phyloP scores from a whole-genome alignment of 1,140 invertebrate species.

The Nebria ingens region DNA sequence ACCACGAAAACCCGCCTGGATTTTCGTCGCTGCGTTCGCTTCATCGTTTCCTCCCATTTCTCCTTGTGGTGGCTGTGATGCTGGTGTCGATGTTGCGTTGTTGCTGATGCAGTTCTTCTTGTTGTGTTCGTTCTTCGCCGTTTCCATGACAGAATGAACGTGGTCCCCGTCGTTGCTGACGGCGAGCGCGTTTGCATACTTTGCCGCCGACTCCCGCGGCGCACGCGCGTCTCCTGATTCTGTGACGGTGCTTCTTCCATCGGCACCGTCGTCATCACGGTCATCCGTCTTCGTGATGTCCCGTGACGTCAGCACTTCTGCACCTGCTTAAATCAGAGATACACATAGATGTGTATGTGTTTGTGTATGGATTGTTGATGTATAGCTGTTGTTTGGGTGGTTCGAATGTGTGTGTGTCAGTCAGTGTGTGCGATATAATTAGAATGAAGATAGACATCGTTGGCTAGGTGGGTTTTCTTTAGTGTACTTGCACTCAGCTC shows the following conservation, averaged over 20 bases:
- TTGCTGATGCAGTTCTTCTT: no score
- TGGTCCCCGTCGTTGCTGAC: not conserved
- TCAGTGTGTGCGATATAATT: not conserved
- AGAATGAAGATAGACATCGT: not conserved
- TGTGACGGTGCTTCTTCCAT: no score
- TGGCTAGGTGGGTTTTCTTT: not conserved
- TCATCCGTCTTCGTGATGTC: not conserved
- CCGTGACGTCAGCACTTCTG: conserved; percentile 4
- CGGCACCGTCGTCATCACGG: not conserved
- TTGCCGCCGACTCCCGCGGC: not conserved
- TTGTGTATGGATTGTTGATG: no score
- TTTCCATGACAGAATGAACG: conserved; percentile 3
- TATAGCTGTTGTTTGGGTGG: no score
- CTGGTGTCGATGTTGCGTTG: not conserved
- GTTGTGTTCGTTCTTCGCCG: not conserved
- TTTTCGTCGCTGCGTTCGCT: conserved; percentile 54
- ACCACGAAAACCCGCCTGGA: conserved; percentile 62
- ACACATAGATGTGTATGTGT: no score
- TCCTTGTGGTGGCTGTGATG: not conserved
- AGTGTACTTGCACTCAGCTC: not conserved
- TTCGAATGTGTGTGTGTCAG: not conserved
- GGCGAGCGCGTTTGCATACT: not conserved
- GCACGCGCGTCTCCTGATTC: not conserved
- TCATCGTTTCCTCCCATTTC: not conserved
- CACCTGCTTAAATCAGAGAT: conserved; percentile 5